These are phyloP conservation scores for Ethmia dodecea DNA, from an alignment of 2,888 invertebrate species.

Conservation along the genomic window DNA sequence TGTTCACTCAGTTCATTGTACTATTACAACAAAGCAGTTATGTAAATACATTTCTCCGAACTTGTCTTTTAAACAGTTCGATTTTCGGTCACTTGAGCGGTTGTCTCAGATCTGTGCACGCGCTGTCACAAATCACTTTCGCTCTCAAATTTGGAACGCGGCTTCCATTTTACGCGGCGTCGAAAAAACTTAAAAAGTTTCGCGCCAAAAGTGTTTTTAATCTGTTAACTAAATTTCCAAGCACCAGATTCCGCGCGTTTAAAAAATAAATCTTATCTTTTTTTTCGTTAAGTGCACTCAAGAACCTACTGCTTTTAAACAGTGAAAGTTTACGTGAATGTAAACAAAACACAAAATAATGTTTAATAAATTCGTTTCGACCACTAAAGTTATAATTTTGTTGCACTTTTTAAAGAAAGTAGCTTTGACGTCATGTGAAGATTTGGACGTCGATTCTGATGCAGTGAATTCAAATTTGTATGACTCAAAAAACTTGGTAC, in stretches of 20 bases:
- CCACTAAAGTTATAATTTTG: constrained; percentile 30
- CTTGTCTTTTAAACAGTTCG: constrained; percentile 37
- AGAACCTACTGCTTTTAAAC: too few relatives aligned
- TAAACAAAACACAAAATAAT: too few relatives aligned
- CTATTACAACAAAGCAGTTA: constrained; percentile 35
- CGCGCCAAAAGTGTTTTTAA: too few relatives aligned
- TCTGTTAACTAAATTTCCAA: too few relatives aligned
- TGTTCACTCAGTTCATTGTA: too few relatives aligned
- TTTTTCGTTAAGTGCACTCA: too few relatives aligned
- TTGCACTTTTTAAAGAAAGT: constrained; percentile 26
- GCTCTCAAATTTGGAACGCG: constrained; percentile 24
- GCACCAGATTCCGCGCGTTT: too few relatives aligned
- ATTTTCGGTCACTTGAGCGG: constrained; percentile 51
- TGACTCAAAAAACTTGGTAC: constrained; percentile 39
- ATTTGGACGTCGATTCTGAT: constrained; percentile 27
- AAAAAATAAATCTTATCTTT: too few relatives aligned
- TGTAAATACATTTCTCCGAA: constrained; percentile 63
- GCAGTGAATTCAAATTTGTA: constrained; percentile 37
- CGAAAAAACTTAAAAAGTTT: too few relatives aligned
- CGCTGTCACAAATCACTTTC: constrained; percentile 48
- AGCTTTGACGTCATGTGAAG: constrained; percentile 15
- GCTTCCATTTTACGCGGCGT: too few relatives aligned
- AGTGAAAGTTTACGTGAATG: too few relatives aligned
- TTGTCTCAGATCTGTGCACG: constrained; percentile 32
- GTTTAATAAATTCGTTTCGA: constrained; percentile 14